phyloP scores from a whole-genome alignment of 2,113 vertebrate species.

The Rhabdornis inornatus region DNA sequence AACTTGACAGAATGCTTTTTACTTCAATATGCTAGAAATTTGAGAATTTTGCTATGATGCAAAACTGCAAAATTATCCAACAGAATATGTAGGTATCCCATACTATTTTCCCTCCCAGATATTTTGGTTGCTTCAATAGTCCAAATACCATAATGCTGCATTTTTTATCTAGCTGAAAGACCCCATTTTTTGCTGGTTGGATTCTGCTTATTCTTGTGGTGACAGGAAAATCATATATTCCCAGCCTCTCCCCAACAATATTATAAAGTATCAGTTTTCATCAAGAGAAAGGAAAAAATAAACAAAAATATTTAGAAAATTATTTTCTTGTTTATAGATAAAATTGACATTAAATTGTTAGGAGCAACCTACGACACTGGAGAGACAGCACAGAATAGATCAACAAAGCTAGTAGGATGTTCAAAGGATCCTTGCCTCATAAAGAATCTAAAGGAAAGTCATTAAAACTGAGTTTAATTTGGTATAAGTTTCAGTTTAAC shows the following conservation, averaged over 20 bases:
- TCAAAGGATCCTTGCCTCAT: not conserved
- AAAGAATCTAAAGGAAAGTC: not conserved
- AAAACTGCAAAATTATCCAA: not conserved
- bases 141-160: not conserved
- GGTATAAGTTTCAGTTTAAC: not conserved
- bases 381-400: not conserved
- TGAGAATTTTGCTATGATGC: not conserved
- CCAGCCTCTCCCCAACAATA: accelerated
- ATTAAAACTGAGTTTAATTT: not conserved
- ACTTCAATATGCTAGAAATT: not conserved
- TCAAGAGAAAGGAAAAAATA: not conserved
- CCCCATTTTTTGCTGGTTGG: accelerated
- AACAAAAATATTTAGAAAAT: not conserved
- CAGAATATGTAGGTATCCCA: not conserved
- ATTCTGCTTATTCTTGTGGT: not conserved
- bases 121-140: not conserved
- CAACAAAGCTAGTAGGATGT: not conserved
- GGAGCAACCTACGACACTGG: not conserved
- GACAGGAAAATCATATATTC: not conserved
- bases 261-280: not conserved
- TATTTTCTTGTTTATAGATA: not conserved
- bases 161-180: not conserved
- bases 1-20: not conserved
- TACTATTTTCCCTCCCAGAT: accelerated
- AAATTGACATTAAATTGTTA: not conserved